These are phyloP conservation scores for Atractosteus spatula DNA, from an alignment of 2,113 vertebrate species.

Conservation along the genomic window DNA sequence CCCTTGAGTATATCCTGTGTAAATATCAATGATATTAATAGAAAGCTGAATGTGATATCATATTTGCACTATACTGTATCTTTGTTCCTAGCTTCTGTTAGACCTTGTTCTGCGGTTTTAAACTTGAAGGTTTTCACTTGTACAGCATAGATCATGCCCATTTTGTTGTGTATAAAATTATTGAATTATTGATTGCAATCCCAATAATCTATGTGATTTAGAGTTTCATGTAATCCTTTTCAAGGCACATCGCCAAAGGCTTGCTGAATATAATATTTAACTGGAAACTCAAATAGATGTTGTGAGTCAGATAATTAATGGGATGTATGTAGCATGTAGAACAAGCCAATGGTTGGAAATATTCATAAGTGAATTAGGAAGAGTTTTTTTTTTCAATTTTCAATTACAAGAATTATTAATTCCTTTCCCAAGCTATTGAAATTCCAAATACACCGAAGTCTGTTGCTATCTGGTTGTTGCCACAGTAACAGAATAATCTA, in stretches of 20 bases:
- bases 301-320: neutral
- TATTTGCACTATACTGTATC: too few species aligned
- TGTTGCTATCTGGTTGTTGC: conserved; percentile 19
- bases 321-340: neutral
- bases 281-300: neutral
- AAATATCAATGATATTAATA: too few species aligned
- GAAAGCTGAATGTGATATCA: too few species aligned
- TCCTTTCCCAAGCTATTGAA: neutral
- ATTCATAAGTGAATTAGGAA: neutral
- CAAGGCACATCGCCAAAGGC: neutral
- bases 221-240: neutral
- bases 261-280: neutral
- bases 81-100: too few species aligned
- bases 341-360: neutral
- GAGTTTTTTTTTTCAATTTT: neutral
- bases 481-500: conserved; percentile 15
- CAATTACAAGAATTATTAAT: neutral
- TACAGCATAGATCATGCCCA: neutral
- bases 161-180: neutral
- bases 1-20: too few species aligned
- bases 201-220: neutral
- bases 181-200: neutral
- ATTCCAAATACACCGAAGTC: neutral
- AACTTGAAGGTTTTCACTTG: too few species aligned
- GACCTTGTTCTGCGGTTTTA: too few species aligned